A percentile compares a stretch with the other conserved stretches of the same genome.
Evolutionary conservation across 2,797 vertebrate genomes (phyloP).

Genomic region (Malurus leucopterus): DNA sequence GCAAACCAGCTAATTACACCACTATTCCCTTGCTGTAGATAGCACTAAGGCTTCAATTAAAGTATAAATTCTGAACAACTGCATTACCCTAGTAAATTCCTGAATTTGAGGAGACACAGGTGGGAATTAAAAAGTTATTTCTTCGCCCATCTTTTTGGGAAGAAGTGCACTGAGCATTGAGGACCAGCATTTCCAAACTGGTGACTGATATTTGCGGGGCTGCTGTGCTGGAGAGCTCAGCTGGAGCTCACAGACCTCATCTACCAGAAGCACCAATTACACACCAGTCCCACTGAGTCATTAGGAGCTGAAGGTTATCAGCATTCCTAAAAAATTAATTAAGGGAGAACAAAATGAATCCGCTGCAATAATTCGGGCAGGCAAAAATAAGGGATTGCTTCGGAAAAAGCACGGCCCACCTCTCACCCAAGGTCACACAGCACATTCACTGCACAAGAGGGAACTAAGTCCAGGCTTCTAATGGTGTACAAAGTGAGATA

Average conservation of each 20-base stretch:
- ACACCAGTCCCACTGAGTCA: background rate
- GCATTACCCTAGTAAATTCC: background rate
- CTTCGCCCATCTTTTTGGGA: background rate
- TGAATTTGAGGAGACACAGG: background rate
- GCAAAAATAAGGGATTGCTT: background rate
- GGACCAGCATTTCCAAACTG: background rate
- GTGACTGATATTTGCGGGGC: background rate
- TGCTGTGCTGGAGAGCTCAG: background rate
- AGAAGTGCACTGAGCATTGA: background rate
- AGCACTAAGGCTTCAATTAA: background rate
- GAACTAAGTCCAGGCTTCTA: background rate
- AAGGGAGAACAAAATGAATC: background rate
- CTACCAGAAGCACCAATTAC: background rate
- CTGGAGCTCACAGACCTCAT: background rate
- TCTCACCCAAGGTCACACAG: background rate
- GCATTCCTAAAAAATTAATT: background rate
- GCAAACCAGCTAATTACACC: conserved; percentile 4
- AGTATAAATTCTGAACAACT: background rate
- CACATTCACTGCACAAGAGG: background rate
- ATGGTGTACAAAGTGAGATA: background rate
- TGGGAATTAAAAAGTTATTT: background rate
- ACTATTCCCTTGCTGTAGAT: background rate
- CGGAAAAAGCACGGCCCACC: background rate
- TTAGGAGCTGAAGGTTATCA: background rate
- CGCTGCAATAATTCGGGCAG: background rate